These are phyloP conservation scores for Athene noctua DNA, from an alignment of 2,113 vertebrate genomes.

Conservation along the genomic window DNA sequence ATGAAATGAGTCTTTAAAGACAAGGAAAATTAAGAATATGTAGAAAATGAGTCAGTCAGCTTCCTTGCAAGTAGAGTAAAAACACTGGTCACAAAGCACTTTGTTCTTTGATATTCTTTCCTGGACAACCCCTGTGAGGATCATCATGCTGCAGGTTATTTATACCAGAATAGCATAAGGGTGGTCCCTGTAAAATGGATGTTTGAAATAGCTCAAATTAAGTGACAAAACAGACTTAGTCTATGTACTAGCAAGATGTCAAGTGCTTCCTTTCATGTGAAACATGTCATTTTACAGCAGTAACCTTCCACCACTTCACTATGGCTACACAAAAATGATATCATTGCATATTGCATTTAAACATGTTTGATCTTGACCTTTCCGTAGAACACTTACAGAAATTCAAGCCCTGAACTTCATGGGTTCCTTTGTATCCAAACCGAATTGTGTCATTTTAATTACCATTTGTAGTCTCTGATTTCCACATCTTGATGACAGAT, in stretches of 20 bases:
- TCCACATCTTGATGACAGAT: conserved; percentile 52
- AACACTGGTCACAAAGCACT: background rate
- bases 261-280: background rate
- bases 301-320: background rate
- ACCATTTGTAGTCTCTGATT: conserved; percentile 20
- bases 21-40: background rate
- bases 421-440: background rate
- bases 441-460: conserved; percentile 53
- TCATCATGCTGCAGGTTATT: background rate
- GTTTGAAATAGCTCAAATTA: background rate
- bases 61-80: background rate
- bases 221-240: background rate
- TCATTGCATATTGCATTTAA: background rate
- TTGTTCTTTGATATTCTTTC: background rate
- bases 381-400: background rate
- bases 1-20: background rate
- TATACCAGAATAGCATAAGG: background rate
- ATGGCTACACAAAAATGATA: background rate
- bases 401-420: background rate
- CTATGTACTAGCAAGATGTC: background rate
- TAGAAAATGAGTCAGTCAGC: background rate
- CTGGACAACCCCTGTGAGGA: background rate
- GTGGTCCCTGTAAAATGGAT: background rate
- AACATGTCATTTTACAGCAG: background rate
- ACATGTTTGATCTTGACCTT: conserved; percentile 52